Evolutionary conservation across 2,888 invertebrate species (phyloP).

Genomic region (Carterocephalus palaemon): DNA sequence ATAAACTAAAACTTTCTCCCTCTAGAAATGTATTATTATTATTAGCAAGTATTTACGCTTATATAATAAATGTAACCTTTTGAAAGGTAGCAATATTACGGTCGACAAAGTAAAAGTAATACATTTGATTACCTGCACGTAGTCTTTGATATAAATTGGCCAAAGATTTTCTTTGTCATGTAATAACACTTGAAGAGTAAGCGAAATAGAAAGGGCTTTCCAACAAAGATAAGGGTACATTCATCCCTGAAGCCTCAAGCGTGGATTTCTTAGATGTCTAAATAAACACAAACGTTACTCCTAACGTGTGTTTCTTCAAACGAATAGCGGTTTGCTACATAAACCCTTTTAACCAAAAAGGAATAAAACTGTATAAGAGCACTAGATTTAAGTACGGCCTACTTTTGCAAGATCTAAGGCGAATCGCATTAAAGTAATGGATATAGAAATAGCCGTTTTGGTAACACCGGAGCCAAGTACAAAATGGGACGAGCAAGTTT

Average conservation of each 20-base stretch:
- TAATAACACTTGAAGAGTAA: slow-evolving; percentile 21
- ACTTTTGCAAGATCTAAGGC: slow-evolving; percentile 43
- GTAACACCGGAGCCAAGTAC: slow-evolving; percentile 16
- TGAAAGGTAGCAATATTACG: no score
- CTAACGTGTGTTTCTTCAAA: slow-evolving; percentile 16
- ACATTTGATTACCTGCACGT: no score
- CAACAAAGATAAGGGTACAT: slow-evolving; percentile 16
- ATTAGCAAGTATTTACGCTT: no score
- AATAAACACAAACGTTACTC: slow-evolving; percentile 15
- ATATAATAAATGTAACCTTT: no score
- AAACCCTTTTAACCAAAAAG: slow-evolving; percentile 25
- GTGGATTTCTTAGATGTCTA: slow-evolving; percentile 20
- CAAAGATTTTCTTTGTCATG: slow-evolving; percentile 16
- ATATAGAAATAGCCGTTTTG: slow-evolving; percentile 55
- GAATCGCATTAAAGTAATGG: slow-evolving; percentile 63
- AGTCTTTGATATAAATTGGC: slow-evolving; percentile 17
- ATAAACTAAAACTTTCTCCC: no score
- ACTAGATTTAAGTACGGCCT: slow-evolving; percentile 28
- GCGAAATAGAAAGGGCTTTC: slow-evolving; percentile 21
- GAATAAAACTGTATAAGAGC: slow-evolving; percentile 20
- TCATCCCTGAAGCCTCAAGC: slow-evolving; percentile 5
- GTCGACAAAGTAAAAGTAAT: no score
- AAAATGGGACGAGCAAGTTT: slow-evolving; percentile 12
- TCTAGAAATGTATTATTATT: no score
- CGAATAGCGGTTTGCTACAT: slow-evolving; percentile 12